A percentile compares a stretch with the other conserved stretches of the same genome.
Evolutionary conservation across 2,888 invertebrate genomes (phyloP).

Genomic region (Caenorhabditis angaria): DNA sequence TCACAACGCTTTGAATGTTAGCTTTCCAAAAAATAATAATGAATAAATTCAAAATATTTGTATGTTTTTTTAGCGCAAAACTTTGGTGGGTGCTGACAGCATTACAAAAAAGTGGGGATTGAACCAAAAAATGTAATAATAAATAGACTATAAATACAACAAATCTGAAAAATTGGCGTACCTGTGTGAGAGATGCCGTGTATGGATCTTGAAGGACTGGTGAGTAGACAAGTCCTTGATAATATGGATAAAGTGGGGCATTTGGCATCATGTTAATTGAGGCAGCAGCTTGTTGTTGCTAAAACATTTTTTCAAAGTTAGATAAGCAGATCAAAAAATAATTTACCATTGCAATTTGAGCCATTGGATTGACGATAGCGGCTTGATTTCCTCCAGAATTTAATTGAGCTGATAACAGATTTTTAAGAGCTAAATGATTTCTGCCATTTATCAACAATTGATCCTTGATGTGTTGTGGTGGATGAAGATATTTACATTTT

Average conservation of each 20-base stretch:
- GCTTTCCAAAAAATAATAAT: not conserved
- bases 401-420: constrained; percentile 55
- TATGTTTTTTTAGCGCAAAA: not conserved
- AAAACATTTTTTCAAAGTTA: not conserved
- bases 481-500: constrained; percentile 99
- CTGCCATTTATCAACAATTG: constrained; percentile 99
- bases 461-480: constrained; percentile 99
- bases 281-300: constrained; percentile 57
- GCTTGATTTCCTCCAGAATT: constrained; percentile 33
- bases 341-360: constrained; percentile 28
- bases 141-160: not conserved
- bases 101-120: constrained; percentile 6
- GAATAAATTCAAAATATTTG: too few species aligned
- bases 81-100: constrained; percentile 14
- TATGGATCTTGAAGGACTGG: constrained; percentile 55
- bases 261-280: constrained; percentile 55
- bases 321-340: constrained; percentile 3
- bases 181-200: constrained; percentile 52
- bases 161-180: constrained; percentile 12
- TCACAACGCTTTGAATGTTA: constrained; percentile 5
- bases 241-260: constrained; percentile 58
- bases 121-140: not conserved
- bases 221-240: constrained; percentile 59
- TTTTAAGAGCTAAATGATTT: constrained; percentile 96
- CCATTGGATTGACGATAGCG: constrained; percentile 40